Percentiles rank a stretch among this genome's conserved stretches.
These are phyloP conservation scores for Sisyra terminalis DNA, from an alignment of 2,888 invertebrate species.

Conservation along the genomic window DNA sequence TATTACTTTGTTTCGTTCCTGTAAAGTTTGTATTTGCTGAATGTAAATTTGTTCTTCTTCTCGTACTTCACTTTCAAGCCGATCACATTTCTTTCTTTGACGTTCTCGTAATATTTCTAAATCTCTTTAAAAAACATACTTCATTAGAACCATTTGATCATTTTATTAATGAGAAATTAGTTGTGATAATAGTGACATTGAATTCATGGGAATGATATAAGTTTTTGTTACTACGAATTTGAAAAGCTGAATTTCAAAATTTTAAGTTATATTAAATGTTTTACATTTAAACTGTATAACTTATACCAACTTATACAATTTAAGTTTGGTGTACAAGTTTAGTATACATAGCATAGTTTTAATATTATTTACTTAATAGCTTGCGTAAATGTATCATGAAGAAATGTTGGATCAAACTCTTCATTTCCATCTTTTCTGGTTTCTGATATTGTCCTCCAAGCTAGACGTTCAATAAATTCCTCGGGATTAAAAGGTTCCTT, in stretches of 20 bases:
- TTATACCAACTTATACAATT: background rate
- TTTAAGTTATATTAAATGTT: too few relatives aligned
- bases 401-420: constrained; percentile 68
- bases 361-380: constrained; percentile 60
- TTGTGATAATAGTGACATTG: too few relatives aligned
- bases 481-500: constrained; percentile 95
- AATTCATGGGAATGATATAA: too few relatives aligned
- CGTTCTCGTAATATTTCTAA: constrained; percentile 61
- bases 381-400: constrained; percentile 85
- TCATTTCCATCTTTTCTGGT: constrained; percentile 46
- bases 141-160: too few relatives aligned
- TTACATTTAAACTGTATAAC: too few relatives aligned
- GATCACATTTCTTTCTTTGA: constrained; percentile 71
- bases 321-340: background rate
- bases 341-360: too few relatives aligned
- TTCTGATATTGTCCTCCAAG: constrained; percentile 77
- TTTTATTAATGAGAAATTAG: too few relatives aligned
- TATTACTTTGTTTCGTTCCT: constrained; percentile 76
- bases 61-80: constrained; percentile 60
- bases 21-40: constrained; percentile 61
- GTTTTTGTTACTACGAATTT: too few relatives aligned
- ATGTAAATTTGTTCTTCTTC: constrained; percentile 79
- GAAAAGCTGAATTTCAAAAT: too few relatives aligned
- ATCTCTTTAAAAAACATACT: constrained; percentile 26
- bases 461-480: constrained; percentile 92